These are phyloP conservation scores for Sigmodon hispidus DNA, from an alignment of 2,113 vertebrate species.

Conservation along the genomic window DNA sequence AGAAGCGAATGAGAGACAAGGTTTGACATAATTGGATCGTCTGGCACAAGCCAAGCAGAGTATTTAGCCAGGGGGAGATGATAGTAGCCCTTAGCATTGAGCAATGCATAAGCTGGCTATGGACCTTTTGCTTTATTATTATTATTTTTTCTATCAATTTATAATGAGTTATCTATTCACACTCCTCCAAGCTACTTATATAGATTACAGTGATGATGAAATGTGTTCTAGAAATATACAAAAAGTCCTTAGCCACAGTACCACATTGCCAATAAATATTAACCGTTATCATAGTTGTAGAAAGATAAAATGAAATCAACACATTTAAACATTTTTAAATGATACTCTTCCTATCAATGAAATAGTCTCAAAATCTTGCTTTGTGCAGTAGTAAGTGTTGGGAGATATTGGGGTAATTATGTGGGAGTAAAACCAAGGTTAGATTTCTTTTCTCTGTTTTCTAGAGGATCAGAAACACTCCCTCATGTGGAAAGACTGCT, in stretches of 20 bases:
- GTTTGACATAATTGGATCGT: background rate
- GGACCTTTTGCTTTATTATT: background rate
- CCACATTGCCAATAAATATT: slow-evolving; percentile 22
- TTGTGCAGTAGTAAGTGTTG: background rate
- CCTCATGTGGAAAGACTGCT: slow-evolving; percentile 34
- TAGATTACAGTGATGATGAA: background rate
- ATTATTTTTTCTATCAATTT: background rate
- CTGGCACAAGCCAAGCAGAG: background rate
- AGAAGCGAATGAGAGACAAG: background rate
- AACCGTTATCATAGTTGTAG: background rate
- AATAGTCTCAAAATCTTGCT: background rate
- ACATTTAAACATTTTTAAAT: slow-evolving; percentile 10
- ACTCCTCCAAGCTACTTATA: background rate
- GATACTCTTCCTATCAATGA: background rate
- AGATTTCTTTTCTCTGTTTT: slow-evolving; percentile 39
- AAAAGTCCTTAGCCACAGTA: background rate
- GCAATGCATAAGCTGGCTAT: background rate
- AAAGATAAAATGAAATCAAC: slow-evolving; percentile 31
- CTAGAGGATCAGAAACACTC: background rate
- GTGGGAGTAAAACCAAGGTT: background rate
- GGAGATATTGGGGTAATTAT: background rate
- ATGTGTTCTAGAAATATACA: background rate
- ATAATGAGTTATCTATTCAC: background rate
- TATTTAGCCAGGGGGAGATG: background rate
- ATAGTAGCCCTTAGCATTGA: background rate